A percentile compares a stretch with the other conserved stretches of the same genome.
Evolutionary conservation across 1,140 invertebrate genomes (phyloP).

Genomic region (Lycorma delicatula): DNA sequence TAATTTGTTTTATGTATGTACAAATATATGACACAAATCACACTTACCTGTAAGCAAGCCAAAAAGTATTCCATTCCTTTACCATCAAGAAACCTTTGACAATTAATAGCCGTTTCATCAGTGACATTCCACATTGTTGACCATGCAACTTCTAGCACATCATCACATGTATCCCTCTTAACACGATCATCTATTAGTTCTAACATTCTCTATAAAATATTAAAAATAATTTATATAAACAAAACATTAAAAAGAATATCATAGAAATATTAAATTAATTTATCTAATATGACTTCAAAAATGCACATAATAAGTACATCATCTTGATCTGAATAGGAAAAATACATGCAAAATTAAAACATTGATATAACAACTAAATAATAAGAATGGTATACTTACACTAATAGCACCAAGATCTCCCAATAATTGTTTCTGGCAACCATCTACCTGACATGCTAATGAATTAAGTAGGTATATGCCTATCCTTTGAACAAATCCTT

Average conservation of each 20-base stretch:
- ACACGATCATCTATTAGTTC: conserved; percentile 70
- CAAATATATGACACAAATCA: too few relatives aligned
- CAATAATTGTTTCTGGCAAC: conserved; percentile 79
- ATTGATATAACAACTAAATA: too few relatives aligned
- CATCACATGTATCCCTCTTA: conserved; percentile 69
- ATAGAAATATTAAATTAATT: too few relatives aligned
- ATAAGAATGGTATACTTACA: conserved; percentile 41
- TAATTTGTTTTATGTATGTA: too few relatives aligned
- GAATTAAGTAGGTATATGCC: conserved; percentile 92
- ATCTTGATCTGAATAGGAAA: too few relatives aligned
- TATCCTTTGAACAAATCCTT: conserved; percentile 88
- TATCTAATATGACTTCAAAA: too few relatives aligned
- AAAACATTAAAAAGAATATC: neutral
- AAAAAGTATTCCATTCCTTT: conserved; percentile 82
- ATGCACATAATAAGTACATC: too few relatives aligned
- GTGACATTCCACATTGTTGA: conserved; percentile 98
- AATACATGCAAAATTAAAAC: too few relatives aligned
- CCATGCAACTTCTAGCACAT: conserved; percentile 95
- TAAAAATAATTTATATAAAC: neutral
- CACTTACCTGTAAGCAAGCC: conserved; percentile 63
- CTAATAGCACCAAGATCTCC: conserved; percentile 82
- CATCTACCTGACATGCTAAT: conserved; percentile 91
- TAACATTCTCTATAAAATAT: conserved; percentile 68
- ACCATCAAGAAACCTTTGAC: conserved; percentile 76
- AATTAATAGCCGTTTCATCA: conserved; percentile 90